Base-by-base conservation (phyloP, 2,113 vertebrate genomes). In the Cheilinus undulatus region DNA sequence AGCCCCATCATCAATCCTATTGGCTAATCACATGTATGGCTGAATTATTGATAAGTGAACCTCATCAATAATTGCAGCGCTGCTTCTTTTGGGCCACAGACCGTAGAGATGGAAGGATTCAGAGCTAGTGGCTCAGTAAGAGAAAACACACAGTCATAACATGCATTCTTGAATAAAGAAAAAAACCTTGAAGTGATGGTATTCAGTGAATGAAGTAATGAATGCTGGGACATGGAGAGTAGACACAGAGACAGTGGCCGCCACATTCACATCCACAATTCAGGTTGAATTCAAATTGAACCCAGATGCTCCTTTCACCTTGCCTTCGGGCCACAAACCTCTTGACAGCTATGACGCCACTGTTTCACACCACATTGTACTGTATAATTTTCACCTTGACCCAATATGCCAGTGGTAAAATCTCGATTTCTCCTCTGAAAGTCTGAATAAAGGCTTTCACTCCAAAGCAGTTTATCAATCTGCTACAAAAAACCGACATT, bases 1-100 rank as follows among this genome's bases (percentile, higher is more conserved):
- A 74, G 72, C 9, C 28, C 62, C 30, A 63, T 87, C 84, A 87
- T 93, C 84, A 91, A 88, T 92, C 86, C 85, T 57, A 86, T 89
- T 78, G 85, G 85, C 87, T 91, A 90, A 92, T 93, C 90, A 91
- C 87, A 93, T 89, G 87, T 90, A 88, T 81, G 63, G 69, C 60
- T 93, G 82, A 93, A 92, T 92, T 93, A 93, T 94, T 91, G 87
- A 93, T 92, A 76, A 76, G 64, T 20, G 69, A 73, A 71, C 63
- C 76, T 87, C 89, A 93, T 93, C 87, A 90, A 91, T 93, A 89
- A 91, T 87, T 86, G 83, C 76, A 82, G 51, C 26, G 36, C 57
- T 77, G 81, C 76, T 85, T 86, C 76, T 86, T 91, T 89, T 85
- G 80, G 69, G 69, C 74, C 52, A 74, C 56, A 73, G 82, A 91